phyloP scores from a whole-genome alignment of 2,888 invertebrate genomes.

The Andrena bucephala region DNA sequence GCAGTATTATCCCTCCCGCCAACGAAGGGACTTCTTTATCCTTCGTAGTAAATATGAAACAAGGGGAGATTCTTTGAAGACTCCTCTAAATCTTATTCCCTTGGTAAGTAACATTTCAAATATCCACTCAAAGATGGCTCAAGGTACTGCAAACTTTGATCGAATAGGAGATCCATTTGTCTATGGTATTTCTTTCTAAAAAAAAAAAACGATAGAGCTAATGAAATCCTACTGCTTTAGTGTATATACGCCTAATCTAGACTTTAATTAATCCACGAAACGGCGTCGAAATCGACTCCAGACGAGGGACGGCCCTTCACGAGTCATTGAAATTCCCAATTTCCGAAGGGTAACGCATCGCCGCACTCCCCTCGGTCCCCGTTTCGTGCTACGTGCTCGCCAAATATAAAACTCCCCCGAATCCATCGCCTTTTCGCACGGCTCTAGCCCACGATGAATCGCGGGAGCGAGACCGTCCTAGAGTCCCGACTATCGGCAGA shows the following conservation, averaged over 20 bases:
- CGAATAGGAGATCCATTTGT: not conserved
- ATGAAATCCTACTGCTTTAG: no score
- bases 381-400: slow-evolving; percentile 73
- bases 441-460: not conserved
- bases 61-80: not conserved
- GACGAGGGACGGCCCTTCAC: slow-evolving; percentile 13
- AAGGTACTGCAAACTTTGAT: no score
- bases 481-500: slow-evolving; percentile 30
- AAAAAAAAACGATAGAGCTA: no score
- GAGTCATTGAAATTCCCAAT: slow-evolving; percentile 68
- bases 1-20: not conserved
- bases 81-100: no score
- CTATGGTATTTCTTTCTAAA: no score
- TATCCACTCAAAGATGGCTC: no score
- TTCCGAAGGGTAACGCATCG: slow-evolving; percentile 59
- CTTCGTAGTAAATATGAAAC: not conserved
- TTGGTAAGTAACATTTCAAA: no score
- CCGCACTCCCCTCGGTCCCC: slow-evolving; percentile 57
- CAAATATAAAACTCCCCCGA: slow-evolving; percentile 72
- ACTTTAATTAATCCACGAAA: not conserved
- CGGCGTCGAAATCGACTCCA: slow-evolving; percentile 29
- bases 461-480: not conserved
- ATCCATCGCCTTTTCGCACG: slow-evolving; percentile 59
- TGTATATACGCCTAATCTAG: no score
- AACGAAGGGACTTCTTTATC: not conserved